Evolutionary conservation across 2,888 invertebrate species (phyloP).

Genomic region (Lasius fuliginosus): DNA sequence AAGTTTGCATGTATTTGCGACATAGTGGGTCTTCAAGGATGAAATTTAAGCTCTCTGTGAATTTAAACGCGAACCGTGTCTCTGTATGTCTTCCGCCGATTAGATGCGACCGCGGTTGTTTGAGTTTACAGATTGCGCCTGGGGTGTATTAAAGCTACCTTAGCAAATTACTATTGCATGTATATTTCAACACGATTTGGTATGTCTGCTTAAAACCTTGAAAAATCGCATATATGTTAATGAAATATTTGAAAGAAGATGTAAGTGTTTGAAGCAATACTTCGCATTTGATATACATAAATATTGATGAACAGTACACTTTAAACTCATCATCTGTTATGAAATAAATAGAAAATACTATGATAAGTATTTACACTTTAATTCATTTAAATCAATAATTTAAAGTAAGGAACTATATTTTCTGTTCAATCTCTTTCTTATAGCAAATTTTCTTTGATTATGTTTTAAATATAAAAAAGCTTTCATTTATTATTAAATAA

Average conservation of each 20-base stretch:
- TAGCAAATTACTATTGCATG: conserved; percentile 72
- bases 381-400: not conserved
- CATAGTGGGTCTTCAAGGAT: conserved; percentile 37
- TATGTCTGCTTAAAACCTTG: not conserved
- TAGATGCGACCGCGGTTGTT: conserved; percentile 73
- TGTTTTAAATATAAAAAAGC: not conserved
- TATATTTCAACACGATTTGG: conserved; percentile 24
- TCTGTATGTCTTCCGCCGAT: conserved; percentile 71
- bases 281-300: not conserved
- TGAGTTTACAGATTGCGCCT: conserved; percentile 78
- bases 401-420: not conserved
- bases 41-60: conserved; percentile 75
- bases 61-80: conserved; percentile 70
- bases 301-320: not conserved
- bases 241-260: not conserved
- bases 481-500: not conserved
- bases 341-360: not conserved
- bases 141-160: conserved; percentile 73
- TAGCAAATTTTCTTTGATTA: not conserved
- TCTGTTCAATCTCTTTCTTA: not conserved
- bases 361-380: not conserved
- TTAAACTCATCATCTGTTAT: not conserved
- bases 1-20: conserved; percentile 10
- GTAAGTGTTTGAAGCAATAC: not conserved
- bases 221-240: not conserved